Evolutionary conservation across 1,140 invertebrate species (phyloP).

Genomic region (Drosophila tristis): DNA sequence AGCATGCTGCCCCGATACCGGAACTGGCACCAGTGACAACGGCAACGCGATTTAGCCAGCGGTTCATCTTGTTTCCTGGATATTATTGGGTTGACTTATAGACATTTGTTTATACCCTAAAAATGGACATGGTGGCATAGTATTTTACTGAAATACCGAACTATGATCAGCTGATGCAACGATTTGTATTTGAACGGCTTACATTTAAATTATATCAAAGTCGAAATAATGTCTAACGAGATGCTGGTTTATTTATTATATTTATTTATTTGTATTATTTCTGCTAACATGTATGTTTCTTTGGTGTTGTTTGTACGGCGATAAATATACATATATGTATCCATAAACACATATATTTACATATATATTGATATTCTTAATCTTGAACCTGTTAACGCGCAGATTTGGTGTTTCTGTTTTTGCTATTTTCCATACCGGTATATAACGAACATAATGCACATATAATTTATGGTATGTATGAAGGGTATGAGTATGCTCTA

Average conservation of each 20-base stretch:
- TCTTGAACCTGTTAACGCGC: constrained; percentile 67
- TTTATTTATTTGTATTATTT: constrained; percentile 70
- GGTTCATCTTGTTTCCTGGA: constrained; percentile 42
- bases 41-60: constrained; percentile 68
- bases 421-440: constrained; percentile 42
- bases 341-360: constrained; percentile 49
- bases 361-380: constrained; percentile 47
- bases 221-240: too few species aligned
- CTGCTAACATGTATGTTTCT: constrained; percentile 72
- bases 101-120: too few species aligned
- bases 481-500: constrained; percentile 50
- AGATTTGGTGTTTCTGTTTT: constrained; percentile 29
- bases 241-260: constrained; percentile 32
- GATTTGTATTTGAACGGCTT: too few species aligned
- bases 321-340: constrained; percentile 58
- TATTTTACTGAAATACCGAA: too few species aligned
- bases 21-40: constrained; percentile 84
- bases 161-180: too few species aligned
- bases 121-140: too few species aligned
- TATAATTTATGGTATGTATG: constrained; percentile 10
- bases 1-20: constrained; percentile 86
- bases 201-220: too few species aligned
- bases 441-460: constrained; percentile 69
- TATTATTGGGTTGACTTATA: too few species aligned
- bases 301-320: constrained; percentile 62